Conservation (phyloP, 1,140 invertebrate genomes). For the Drosophila triauraria region DNA sequence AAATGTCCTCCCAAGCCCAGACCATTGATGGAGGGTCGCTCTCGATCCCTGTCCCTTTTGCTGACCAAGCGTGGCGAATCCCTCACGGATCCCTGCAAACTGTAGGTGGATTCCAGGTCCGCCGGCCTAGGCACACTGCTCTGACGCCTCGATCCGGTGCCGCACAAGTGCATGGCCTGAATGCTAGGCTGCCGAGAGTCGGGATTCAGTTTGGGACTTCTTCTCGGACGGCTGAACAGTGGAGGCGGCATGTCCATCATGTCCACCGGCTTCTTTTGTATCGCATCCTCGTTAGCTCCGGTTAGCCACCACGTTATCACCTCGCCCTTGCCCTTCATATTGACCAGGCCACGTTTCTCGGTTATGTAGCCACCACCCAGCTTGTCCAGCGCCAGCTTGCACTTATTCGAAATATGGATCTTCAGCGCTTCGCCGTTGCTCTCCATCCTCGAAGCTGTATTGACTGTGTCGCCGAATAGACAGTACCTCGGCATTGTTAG, state of each 20-base stretch:
- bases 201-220: slow-evolving; percentile 90
- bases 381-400: slow-evolving; percentile 93
- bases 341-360: slow-evolving; percentile 93
- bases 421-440: slow-evolving; percentile 96
- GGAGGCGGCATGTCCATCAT: slow-evolving; percentile 91
- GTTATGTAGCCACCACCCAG: slow-evolving; percentile 93
- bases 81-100: slow-evolving; percentile 78
- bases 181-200: slow-evolving; percentile 90
- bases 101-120: slow-evolving; percentile 84
- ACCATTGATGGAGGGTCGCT: slow-evolving; percentile 73
- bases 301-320: slow-evolving; percentile 95
- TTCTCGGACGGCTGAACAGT: slow-evolving; percentile 91
- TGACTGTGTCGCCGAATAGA: slow-evolving; percentile 96
- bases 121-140: slow-evolving; percentile 84
- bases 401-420: slow-evolving; percentile 95
- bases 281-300: slow-evolving; percentile 92
- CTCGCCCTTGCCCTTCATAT: slow-evolving; percentile 96
- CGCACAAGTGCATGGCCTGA: slow-evolving; percentile 85
- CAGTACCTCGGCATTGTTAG: slow-evolving; percentile 99
- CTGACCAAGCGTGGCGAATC: slow-evolving; percentile 77
- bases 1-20: slow-evolving; percentile 44
- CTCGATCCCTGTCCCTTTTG: slow-evolving; percentile 62
- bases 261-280: slow-evolving; percentile 93
- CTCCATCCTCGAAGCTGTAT: slow-evolving; percentile 97
- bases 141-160: slow-evolving; percentile 82